phyloP scores from a whole-genome alignment of 2,797 vertebrate species.

The Acrossocheilus fasciatus region DNA sequence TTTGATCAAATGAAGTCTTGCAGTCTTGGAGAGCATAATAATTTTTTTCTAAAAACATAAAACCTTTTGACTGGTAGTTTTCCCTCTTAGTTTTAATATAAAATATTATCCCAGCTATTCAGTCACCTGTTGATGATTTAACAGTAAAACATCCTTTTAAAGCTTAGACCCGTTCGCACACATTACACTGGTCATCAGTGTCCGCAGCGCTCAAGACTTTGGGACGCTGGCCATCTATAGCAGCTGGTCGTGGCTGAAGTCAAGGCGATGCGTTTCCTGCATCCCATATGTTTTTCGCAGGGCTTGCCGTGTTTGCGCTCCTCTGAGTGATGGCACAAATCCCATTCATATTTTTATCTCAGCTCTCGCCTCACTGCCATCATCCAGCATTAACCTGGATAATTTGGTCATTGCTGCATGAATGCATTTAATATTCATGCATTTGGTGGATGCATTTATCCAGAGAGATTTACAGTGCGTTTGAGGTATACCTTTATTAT shows the following conservation, averaged over 20 bases:
- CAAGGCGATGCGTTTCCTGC: constrained; percentile 73
- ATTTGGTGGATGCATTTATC: not conserved
- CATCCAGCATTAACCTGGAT: constrained; percentile 12
- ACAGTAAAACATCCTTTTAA: not conserved
- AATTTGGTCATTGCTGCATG: not conserved
- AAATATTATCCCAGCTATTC: not conserved
- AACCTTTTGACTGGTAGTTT: too few species aligned
- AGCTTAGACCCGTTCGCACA: not conserved
- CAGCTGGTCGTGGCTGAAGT: constrained; percentile 77
- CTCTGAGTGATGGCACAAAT: constrained; percentile 55
- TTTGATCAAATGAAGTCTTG: too few species aligned
- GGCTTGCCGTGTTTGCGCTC: constrained; percentile 44
- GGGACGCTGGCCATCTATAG: constrained; percentile 78
- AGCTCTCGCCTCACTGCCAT: not conserved
- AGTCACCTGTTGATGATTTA: not conserved
- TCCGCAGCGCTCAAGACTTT: constrained; percentile 72
- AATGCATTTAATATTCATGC: not conserved
- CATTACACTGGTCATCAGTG: constrained; percentile 67
- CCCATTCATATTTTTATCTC: constrained; percentile 30
- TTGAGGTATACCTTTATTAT: not conserved
- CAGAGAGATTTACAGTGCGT: not conserved
- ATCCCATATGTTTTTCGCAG: constrained; percentile 75
- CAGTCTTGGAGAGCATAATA: too few species aligned
- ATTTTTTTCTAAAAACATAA: too few species aligned
- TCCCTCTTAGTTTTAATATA: not conserved